A percentile compares a stretch with the other conserved stretches of the same genome.
Conservation (phyloP, 2,797 vertebrate genomes). For the Hirundo rustica region DNA sequence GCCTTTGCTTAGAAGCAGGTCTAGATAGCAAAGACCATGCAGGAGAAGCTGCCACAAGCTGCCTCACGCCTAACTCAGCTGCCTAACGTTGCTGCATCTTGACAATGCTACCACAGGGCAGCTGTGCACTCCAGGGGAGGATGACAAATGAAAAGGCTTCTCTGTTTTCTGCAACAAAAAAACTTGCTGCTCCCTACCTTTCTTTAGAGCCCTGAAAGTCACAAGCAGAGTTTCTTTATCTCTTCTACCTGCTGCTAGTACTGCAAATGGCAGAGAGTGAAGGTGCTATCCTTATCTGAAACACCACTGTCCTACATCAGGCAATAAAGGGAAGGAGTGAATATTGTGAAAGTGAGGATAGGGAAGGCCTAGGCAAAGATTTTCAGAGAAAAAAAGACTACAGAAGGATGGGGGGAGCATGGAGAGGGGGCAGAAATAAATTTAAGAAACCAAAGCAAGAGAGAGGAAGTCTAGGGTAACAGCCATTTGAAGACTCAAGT, state of each 20-base stretch:
- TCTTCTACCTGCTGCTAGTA: constrained; percentile 8
- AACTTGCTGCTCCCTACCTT: not conserved
- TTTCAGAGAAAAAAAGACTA: not conserved
- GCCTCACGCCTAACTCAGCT: not conserved
- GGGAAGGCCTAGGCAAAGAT: not conserved
- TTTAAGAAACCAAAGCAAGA: not conserved
- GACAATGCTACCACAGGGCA: not conserved
- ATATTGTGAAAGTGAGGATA: not conserved
- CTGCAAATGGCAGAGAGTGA: constrained; percentile 7
- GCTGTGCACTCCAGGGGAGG: not conserved
- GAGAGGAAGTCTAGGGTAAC: not conserved
- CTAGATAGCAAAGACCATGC: not conserved
- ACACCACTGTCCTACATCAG: not conserved
- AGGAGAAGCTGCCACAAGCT: not conserved
- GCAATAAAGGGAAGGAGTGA: not conserved
- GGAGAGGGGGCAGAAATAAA: not conserved
- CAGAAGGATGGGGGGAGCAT: not conserved
- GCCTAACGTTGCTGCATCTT: not conserved
- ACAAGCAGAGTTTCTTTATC: constrained; percentile 26
- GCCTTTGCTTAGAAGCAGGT: not conserved
- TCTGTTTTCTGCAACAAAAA: not conserved
- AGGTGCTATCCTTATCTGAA: constrained; percentile 17
- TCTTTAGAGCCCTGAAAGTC: not conserved
- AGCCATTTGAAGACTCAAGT: not conserved
- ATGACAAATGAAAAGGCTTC: constrained; percentile 2